phyloP scores from a whole-genome alignment of 2,113 vertebrate genomes.

The Anhinga rufa region DNA sequence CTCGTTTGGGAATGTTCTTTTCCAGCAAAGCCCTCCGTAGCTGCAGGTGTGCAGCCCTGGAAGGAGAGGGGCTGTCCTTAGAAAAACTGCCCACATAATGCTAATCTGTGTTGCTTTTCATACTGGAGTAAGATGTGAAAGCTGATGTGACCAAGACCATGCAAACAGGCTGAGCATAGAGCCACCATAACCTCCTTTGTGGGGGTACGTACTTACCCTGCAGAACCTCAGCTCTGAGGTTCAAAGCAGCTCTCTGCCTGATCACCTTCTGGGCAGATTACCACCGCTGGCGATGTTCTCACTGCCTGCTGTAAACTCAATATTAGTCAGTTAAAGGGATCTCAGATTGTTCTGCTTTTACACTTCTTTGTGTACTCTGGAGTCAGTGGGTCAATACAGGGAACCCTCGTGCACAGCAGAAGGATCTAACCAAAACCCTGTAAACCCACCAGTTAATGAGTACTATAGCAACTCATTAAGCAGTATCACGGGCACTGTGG shows the following conservation, averaged over 20 bases:
- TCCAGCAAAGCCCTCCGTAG: neutral
- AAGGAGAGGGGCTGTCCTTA: neutral
- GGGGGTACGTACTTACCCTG: neutral
- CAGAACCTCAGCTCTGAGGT: neutral
- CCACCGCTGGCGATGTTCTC: neutral
- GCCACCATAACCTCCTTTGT: neutral
- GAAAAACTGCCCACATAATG: neutral
- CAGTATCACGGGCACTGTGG: neutral
- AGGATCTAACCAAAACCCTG: neutral
- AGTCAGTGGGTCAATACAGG: neutral
- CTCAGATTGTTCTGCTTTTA: neutral
- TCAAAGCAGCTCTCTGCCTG: neutral
- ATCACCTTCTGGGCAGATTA: neutral
- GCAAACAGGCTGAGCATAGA: neutral
- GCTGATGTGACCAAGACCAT: neutral
- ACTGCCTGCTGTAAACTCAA: neutral
- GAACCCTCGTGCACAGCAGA: neutral
- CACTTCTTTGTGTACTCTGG: neutral
- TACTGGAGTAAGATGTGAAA: neutral
- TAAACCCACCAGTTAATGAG: neutral
- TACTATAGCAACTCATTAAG: neutral
- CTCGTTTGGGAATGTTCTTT: neutral
- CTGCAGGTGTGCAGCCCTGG: accelerated
- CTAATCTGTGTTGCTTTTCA: neutral
- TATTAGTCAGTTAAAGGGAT: neutral